Conservation (phyloP, 2,113 vertebrate species). For the Tylochromis polylepis region DNA sequence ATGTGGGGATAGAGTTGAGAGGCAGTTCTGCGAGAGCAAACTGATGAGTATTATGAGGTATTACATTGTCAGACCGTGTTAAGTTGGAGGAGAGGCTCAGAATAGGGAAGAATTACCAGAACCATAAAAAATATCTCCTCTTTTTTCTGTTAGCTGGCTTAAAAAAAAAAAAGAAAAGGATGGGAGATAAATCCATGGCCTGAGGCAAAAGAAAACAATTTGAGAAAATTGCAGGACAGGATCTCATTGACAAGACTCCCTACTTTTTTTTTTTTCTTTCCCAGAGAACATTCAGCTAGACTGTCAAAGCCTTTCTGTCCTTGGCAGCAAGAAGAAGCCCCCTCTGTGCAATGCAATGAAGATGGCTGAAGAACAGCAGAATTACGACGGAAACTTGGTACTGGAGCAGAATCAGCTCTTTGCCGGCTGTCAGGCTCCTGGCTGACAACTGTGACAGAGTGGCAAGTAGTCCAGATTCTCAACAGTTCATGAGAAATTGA, state of each 20-base stretch:
- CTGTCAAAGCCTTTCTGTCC: conserved; percentile 45
- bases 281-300: conserved; percentile 26
- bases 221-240: conserved; percentile 21
- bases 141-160: neutral
- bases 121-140: neutral
- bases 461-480: conserved; percentile 20
- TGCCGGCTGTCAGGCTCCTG: conserved; percentile 22
- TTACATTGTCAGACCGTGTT: neutral
- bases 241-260: neutral
- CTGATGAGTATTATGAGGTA: neutral
- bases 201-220: conserved; percentile 21
- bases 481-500: neutral
- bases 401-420: conserved; percentile 29
- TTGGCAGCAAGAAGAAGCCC: conserved; percentile 37
- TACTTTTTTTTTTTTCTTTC: neutral
- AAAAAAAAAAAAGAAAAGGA: neutral
- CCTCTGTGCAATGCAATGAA: conserved; percentile 11
- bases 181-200: neutral
- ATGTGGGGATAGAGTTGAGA: neutral
- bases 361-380: conserved; percentile 41
- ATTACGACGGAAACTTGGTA: conserved; percentile 27
- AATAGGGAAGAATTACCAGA: neutral
- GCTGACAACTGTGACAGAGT: conserved; percentile 29
- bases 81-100: neutral
- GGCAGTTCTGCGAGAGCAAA: neutral